A percentile compares a stretch with the other conserved stretches of the same genome.
These are phyloP conservation scores for Chydorus sphaericus DNA, from an alignment of 2,888 invertebrate genomes.

Conservation along the genomic window DNA sequence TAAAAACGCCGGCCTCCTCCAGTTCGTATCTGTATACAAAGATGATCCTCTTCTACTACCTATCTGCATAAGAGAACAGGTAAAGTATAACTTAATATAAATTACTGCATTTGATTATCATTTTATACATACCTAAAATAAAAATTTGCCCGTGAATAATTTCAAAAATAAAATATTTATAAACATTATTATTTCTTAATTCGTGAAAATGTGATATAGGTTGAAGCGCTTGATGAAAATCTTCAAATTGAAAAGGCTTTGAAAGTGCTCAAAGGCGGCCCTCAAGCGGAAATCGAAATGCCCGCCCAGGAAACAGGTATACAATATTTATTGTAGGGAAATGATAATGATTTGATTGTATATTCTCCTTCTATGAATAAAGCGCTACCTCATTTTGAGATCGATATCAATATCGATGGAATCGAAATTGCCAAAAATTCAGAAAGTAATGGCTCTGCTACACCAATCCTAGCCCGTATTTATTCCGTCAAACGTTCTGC, in stretches of 20 bases:
- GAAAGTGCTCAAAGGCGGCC: not conserved
- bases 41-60: not conserved
- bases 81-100: not conserved
- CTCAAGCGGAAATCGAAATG: not conserved
- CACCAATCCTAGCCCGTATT: not conserved
- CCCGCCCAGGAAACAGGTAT: too few relatives aligned
- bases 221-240: not conserved
- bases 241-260: not conserved
- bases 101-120: not conserved
- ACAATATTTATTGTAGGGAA: too few relatives aligned
- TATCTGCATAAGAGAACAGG: not conserved
- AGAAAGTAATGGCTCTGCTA: not conserved
- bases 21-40: not conserved
- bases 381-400: not conserved
- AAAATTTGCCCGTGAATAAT: too few relatives aligned
- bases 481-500: not conserved
- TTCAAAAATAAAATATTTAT: not conserved
- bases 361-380: too few relatives aligned
- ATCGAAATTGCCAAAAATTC: not conserved
- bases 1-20: not conserved
- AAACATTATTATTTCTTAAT: not conserved
- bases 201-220: not conserved
- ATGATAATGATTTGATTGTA: too few relatives aligned
- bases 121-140: not conserved
- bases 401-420: not conserved